Conservation (phyloP, 23 tunicate genomes). For the Styela clava region DNA sequence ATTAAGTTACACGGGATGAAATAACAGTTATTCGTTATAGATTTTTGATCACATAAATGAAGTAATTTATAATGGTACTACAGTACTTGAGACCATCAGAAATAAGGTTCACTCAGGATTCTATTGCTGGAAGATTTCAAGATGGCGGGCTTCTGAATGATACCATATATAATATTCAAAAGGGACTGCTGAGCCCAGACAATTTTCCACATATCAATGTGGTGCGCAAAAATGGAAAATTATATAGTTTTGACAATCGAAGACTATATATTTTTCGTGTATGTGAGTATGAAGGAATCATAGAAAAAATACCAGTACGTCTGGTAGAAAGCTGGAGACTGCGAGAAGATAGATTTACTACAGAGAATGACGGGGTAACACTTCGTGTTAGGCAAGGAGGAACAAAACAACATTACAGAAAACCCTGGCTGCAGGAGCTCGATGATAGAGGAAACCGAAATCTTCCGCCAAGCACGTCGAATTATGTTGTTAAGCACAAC, state of each 20-base stretch:
- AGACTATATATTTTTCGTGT: conserved; percentile 31
- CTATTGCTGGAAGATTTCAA: conserved; percentile 18
- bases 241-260: conserved; percentile 26
- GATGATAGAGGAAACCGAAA: conserved; percentile 14
- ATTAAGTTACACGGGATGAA: too few species aligned
- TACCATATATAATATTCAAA: neutral
- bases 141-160: conserved; percentile 17
- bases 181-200: neutral
- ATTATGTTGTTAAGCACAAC: too few species aligned
- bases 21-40: too few species aligned
- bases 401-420: conserved; percentile 13
- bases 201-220: conserved; percentile 12
- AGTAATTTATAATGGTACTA: neutral
- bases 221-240: neutral
- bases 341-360: conserved; percentile 24
- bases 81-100: conserved; percentile 6
- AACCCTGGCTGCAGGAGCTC: neutral
- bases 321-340: neutral
- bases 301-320: neutral
- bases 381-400: conserved; percentile 14
- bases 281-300: neutral
- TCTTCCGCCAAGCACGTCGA: neutral
- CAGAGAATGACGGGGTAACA: conserved; percentile 21
- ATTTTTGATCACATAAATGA: too few species aligned
- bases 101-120: conserved; percentile 32